phyloP scores from a whole-genome alignment of 2,113 vertebrate species.

The Archilochus colubris region DNA sequence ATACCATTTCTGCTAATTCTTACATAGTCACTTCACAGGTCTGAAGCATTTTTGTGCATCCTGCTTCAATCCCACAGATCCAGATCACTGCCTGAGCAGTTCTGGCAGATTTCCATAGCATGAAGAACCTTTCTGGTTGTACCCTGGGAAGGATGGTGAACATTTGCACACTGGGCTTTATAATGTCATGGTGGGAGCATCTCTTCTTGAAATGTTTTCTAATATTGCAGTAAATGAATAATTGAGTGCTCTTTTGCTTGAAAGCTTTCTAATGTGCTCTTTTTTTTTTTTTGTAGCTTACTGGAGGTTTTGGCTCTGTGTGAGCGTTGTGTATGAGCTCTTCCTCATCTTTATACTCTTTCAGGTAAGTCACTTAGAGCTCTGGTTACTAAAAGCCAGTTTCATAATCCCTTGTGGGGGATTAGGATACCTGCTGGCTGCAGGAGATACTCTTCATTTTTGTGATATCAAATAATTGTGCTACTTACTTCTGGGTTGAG shows the following conservation, averaged over 20 bases:
- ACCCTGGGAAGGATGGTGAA: neutral
- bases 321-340: slow-evolving; percentile 96
- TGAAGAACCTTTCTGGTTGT: neutral
- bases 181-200: neutral
- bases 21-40: neutral
- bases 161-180: neutral
- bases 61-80: neutral
- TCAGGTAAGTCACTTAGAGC: slow-evolving; percentile 82
- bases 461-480: neutral
- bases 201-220: neutral
- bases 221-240: neutral
- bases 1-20: accelerated
- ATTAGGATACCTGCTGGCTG: accelerated
- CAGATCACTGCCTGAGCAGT: neutral
- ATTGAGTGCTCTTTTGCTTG: neutral
- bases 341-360: slow-evolving; percentile 99
- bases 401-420: neutral
- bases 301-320: slow-evolving; percentile 98
- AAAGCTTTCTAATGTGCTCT: neutral
- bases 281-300: slow-evolving; percentile 81
- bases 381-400: neutral
- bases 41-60: neutral
- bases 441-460: neutral
- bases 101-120: accelerated
- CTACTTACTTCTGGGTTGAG: neutral